Percentiles rank a stretch among this genome's conserved stretches.
phyloP scores from a whole-genome alignment of 2,797 vertebrate genomes.

The Hozukius guyotensis region DNA sequence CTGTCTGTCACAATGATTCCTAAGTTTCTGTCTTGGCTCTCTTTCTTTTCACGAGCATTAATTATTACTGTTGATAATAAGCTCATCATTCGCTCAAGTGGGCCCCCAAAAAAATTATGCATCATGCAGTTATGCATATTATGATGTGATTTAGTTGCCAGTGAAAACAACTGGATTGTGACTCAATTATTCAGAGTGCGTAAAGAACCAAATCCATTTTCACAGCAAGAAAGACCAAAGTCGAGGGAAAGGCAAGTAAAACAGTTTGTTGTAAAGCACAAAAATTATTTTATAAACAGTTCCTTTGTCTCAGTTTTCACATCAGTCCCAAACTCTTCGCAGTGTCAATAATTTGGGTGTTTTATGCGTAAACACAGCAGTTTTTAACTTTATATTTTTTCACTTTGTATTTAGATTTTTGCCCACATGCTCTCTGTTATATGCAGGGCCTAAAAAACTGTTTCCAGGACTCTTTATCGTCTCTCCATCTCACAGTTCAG shows the following conservation, averaged over 20 bases:
- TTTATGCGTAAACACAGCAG: too few relatives aligned
- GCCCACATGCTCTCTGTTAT: too few relatives aligned
- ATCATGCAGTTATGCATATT: background rate
- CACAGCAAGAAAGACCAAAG: background rate
- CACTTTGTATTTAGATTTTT: too few relatives aligned
- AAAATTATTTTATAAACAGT: background rate
- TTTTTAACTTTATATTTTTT: too few relatives aligned
- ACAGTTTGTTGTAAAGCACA: background rate
- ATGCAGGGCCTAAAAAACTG: too few relatives aligned
- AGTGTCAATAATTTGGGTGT: too few relatives aligned
- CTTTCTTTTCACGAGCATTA: background rate
- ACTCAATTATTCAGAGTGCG: background rate
- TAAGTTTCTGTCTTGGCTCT: background rate
- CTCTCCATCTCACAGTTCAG: background rate
- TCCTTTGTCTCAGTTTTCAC: background rate
- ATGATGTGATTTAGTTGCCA: background rate
- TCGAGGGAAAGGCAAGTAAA: background rate
- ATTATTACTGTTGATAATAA: background rate
- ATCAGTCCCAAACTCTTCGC: background rate
- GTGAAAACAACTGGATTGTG: slow-evolving; percentile 17
- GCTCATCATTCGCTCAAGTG: slow-evolving; percentile 11
- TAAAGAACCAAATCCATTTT: background rate
- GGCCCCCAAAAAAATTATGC: background rate
- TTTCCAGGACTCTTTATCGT: too few relatives aligned
- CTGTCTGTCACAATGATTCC: background rate